A percentile compares a stretch with the other conserved stretches of the same genome.
phyloP scores from a whole-genome alignment of 2,797 vertebrate species.

The Sparus aurata region DNA sequence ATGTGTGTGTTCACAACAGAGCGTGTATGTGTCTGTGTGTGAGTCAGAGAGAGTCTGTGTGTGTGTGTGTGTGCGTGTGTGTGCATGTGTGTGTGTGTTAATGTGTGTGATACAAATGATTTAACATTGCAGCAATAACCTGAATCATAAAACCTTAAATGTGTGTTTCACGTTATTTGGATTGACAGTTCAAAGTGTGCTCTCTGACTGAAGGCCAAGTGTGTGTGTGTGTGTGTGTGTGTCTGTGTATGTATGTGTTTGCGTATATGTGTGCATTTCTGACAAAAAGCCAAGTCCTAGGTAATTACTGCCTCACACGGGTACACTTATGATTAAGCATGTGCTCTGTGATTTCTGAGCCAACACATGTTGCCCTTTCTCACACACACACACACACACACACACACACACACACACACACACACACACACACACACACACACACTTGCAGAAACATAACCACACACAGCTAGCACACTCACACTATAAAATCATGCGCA shows the following conservation, averaged over 20 bases:
- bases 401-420: conserved; percentile 12
- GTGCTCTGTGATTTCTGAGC: conserved; percentile 42
- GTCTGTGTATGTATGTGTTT: conserved; percentile 21
- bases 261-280: conserved; percentile 16
- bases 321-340: conserved; percentile 47
- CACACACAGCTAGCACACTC: conserved; percentile 17
- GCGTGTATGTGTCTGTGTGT: neutral
- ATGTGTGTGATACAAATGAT: conserved; percentile 47
- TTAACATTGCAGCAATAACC: conserved; percentile 47
- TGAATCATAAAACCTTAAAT: conserved; percentile 40
- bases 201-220: conserved; percentile 47
- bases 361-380: conserved; percentile 19
- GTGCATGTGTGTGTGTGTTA: conserved; percentile 33
- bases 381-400: conserved; percentile 13
- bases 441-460: neutral
- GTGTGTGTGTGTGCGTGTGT: conserved; percentile 8
- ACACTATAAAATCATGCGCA: conserved; percentile 9
- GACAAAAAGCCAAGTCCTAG: conserved; percentile 58
- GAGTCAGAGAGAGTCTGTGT: conserved; percentile 7
- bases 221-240: conserved; percentile 10
- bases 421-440: conserved; percentile 16
- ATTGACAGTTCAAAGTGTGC: conserved; percentile 49
- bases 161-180: conserved; percentile 49
- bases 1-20: neutral
- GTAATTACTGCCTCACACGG: conserved; percentile 62